Base-by-base conservation (phyloP, 2,113 vertebrate genomes). In the Hippocampus barbouri region DNA sequence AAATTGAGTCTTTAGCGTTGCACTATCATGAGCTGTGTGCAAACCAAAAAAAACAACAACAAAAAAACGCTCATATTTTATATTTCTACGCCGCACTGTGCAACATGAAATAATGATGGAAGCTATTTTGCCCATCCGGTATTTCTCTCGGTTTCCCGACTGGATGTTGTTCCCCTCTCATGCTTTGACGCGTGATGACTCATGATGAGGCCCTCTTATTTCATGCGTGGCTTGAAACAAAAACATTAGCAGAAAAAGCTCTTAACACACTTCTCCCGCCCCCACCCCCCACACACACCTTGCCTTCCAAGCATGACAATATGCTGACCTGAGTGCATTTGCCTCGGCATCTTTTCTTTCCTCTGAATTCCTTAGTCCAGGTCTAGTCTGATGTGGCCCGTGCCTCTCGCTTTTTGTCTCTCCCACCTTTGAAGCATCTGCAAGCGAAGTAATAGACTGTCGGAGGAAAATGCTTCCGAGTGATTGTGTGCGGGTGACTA, bases 151-250 rank as follows among this genome's bases (percentile, higher is more conserved):
- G 41, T 79, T 83, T 75, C 72, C 75, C 79, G 71, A 72, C 80
- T 53, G 53, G 68, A 70, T 74, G 69, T 73, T 72, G 27, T 41
- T 38, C 27, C 47, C 41, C 54, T 80, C 71, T 82, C 82, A 71
- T 83, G 73, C 78, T 73, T 76, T 73, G 57, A 72, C 71, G 78
- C 66, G 83, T 84, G 76, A 84, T 86, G 75, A 75, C 80, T 78
- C 72, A 65, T 79, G 79, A 79, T 83, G 86, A 89, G 82, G 79
- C 74, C 69, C 76, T 86, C 85, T 87, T 88, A 90, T 90, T 86
- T 83, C 76, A 71, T 75, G 77, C 61, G 78, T 69, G 57, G 71
- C 66, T 76, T 81, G 81, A 82, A 76, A 84, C 60, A 71, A 75
- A 84, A 81, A 66, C 57, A 30, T 14, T 7, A 6, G 5, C 49